Base-by-base conservation (phyloP, 2,888 invertebrate species). In the Lumbricus terrestris region DNA sequence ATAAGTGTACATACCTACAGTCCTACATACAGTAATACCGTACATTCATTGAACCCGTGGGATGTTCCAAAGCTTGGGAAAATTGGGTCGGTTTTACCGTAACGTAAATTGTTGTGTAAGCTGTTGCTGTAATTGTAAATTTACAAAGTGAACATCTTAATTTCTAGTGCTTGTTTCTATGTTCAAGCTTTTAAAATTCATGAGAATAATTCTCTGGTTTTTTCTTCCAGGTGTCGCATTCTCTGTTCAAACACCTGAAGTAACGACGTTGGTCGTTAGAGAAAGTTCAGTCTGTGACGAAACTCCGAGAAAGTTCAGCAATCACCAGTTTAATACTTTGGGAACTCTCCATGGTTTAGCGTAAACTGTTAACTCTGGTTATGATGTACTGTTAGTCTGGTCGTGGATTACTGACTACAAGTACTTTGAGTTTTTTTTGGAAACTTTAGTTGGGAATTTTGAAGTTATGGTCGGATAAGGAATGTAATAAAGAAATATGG, bases 211-310 rank as follows among this genome's bases (percentile, higher is more conserved):
- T 83, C n/a, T 88, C 42, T 82, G n/a, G 88, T 90, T 69, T 88
- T 91, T 54, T 89, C 23, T 92, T 92, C 90, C 91, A 92, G 95
- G 98, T 91, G n/a, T 54, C 91, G 34, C 35, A 91, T 37, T 89
- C 90, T 47, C 20, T 91, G 35, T 91, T 91, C 83, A 91, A 83
- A 38, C 82, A 91, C n/a, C 54, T 91, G 88, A 91, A 91, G 88
- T 91, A 89, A 89, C 11, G 33, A 37, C 37, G 15, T 34, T 35
- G 37, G 85, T 34, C 69, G 11, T 29, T 29, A n/a, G 69, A 69
- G 69, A 69, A n/a, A 69, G n/a, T 69, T 69, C n/a, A n/a, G n/a
- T n/a, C n/a, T 69, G 29, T 8, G n/a, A 69, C 1, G 29, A 69
- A n/a, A 69, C 69, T n/a, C 13, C 8, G n/a, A 69, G n/a, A 69